Conservation (phyloP, 2,888 invertebrate species). For the Athalia cordata region DNA sequence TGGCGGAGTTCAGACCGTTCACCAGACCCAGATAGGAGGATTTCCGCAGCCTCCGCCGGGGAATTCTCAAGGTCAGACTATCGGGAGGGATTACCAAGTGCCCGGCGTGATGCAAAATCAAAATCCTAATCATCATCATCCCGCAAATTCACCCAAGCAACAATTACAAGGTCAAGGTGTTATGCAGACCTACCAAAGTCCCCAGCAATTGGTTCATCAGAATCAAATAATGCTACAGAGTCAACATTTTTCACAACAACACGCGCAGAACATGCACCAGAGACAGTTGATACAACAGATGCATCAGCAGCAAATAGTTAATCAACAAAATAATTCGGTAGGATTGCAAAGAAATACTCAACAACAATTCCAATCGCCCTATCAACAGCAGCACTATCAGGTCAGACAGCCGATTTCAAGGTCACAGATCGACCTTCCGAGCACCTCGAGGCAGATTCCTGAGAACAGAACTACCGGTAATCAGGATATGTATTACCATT, state of each 20-base stretch:
- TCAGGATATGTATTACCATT: conserved; percentile 69
- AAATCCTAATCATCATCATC: conserved; percentile 58
- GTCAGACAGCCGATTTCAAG: conserved; percentile 67
- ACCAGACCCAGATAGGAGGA: conserved; percentile 67
- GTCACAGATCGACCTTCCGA: conserved; percentile 69
- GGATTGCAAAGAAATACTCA: conserved; percentile 65
- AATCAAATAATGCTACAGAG: conserved; percentile 65
- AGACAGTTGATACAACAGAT: conserved; percentile 71
- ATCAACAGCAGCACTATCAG: conserved; percentile 62
- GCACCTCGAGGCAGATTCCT: conserved; percentile 66
- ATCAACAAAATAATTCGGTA: conserved; percentile 56
- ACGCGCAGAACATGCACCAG: conserved; percentile 69
- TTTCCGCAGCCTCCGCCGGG: conserved; percentile 60
- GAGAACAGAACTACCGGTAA: conserved; percentile 62
- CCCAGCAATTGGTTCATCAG: conserved; percentile 67
- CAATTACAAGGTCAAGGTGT: conserved; percentile 56
- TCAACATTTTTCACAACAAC: conserved; percentile 66
- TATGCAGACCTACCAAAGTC: conserved; percentile 64
- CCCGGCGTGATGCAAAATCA: conserved; percentile 60
- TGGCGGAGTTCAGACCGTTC: conserved; percentile 69
- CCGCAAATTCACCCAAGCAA: conserved; percentile 59
- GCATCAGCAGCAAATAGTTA: conserved; percentile 72
- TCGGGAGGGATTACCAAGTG: conserved; percentile 62
- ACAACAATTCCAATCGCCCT: conserved; percentile 54
- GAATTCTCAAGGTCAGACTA: conserved; percentile 59